Percentiles rank a stretch among this genome's conserved stretches.
Evolutionary conservation across 2,113 vertebrate genomes (phyloP).

Genomic region (Elgaria multicarinata): DNA sequence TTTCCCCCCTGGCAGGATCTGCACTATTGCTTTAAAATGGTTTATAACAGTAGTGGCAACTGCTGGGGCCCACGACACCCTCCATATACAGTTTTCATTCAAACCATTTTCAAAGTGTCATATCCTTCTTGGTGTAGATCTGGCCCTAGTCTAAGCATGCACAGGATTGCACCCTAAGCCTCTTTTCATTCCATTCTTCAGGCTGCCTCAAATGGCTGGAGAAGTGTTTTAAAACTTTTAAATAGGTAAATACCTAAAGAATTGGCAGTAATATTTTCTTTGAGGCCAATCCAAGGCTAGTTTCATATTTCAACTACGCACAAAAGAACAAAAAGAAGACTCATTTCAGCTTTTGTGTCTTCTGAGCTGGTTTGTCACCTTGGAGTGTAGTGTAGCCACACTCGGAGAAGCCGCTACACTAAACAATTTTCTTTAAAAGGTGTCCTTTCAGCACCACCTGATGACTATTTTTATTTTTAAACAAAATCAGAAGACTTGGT

Average conservation of each 20-base stretch:
- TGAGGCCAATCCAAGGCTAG: not conserved
- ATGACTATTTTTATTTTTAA: not conserved
- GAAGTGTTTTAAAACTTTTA: not conserved
- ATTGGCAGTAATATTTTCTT: not conserved
- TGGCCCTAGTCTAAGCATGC: too few relatives aligned
- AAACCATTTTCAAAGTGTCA: too few relatives aligned
- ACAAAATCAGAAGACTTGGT: slow-evolving; percentile 17
- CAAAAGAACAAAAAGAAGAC: not conserved
- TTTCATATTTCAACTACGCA: not conserved
- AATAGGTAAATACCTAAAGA: not conserved
- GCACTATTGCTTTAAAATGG: too few relatives aligned
- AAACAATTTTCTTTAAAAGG: too few relatives aligned
- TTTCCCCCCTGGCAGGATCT: too few relatives aligned
- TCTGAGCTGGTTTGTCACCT: not conserved
- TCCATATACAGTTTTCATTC: too few relatives aligned
- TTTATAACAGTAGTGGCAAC: too few relatives aligned
- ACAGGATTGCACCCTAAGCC: too few relatives aligned
- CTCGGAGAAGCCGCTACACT: not conserved
- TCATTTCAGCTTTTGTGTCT: not conserved
- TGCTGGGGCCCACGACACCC: too few relatives aligned
- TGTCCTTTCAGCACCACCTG: not conserved
- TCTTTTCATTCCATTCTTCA: not conserved
- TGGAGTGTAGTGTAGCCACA: too few relatives aligned
- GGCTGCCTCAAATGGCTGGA: not conserved
- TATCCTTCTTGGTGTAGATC: too few relatives aligned